Evolutionary conservation across 1,140 invertebrate species (phyloP).

Genomic region (Chrysopa pallens): DNA sequence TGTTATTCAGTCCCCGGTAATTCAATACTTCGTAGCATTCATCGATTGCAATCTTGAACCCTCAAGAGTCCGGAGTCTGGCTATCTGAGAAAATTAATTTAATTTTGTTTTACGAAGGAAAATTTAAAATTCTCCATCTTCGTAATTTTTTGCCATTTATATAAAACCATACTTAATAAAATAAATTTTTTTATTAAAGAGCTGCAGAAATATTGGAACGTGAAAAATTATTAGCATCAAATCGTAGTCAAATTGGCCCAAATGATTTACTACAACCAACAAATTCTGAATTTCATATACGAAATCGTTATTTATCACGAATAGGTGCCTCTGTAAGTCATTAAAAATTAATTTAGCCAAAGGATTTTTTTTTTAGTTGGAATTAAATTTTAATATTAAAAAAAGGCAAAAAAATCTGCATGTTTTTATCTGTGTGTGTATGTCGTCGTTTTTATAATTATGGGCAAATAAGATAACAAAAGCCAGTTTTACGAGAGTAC

Average conservation of each 20-base stretch:
- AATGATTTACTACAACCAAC: constrained; percentile 32
- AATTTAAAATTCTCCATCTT: too few species aligned
- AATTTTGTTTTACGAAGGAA: too few species aligned
- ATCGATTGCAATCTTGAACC: too few species aligned
- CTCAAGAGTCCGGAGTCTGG: too few species aligned
- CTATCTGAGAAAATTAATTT: too few species aligned
- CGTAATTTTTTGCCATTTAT: background rate
- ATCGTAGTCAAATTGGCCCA: constrained; percentile 27
- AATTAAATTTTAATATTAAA: too few species aligned
- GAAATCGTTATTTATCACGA: constrained; percentile 40
- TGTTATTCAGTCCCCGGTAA: too few species aligned
- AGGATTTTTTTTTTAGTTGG: too few species aligned
- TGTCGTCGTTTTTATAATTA: constrained; percentile 2
- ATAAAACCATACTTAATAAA: background rate
- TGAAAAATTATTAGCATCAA: constrained; percentile 28
- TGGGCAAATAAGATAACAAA: background rate
- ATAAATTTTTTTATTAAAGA: constrained; percentile 13
- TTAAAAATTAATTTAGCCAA: too few species aligned
- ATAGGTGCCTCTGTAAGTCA: constrained; percentile 35
- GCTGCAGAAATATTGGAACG: constrained; percentile 27
- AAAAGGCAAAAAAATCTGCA: too few species aligned
- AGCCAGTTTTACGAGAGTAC: background rate
- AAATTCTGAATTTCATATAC: constrained; percentile 36
- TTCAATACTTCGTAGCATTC: too few species aligned
- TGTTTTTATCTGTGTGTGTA: too few species aligned